phyloP scores from a whole-genome alignment of 2,113 vertebrate genomes.

The Lamprologus callipterus region DNA sequence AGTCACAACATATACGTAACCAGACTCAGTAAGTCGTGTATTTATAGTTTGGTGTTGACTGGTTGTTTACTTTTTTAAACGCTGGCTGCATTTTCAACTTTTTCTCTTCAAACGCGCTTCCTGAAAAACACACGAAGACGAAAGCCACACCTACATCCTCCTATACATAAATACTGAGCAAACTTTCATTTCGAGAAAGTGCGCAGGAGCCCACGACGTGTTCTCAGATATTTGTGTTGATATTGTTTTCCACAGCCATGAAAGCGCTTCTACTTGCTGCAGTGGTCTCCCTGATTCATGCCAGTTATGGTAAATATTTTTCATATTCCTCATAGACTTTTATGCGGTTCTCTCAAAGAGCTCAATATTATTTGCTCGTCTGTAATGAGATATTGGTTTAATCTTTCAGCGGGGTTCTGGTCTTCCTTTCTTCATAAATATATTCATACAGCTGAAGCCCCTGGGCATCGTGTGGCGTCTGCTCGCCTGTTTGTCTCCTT shows the following conservation, averaged over 20 bases:
- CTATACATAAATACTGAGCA: constrained; percentile 5
- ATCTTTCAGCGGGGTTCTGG: not conserved
- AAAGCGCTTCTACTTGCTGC: constrained; percentile 21
- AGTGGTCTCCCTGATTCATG: constrained; percentile 25
- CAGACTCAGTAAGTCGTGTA: not conserved
- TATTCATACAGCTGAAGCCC: not conserved
- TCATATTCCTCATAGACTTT: not conserved
- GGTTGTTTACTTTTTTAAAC: not conserved
- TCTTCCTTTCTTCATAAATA: not conserved
- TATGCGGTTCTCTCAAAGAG: not conserved
- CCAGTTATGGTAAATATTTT: constrained; percentile 63
- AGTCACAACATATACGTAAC: not conserved
- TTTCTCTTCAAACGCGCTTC: not conserved
- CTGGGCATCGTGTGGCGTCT: not conserved
- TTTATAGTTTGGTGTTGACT: not conserved
- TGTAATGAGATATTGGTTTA: not conserved
- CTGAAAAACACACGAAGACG: not conserved
- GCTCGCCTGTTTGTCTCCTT: not conserved
- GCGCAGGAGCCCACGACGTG: not conserved
- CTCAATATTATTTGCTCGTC: not conserved
- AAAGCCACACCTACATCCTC: constrained; percentile 34
- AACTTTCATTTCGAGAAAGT: constrained; percentile 32
- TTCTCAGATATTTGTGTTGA: too few species aligned
- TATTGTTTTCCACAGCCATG: constrained; percentile 36
- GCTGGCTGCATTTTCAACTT: not conserved